Percentiles rank a stretch among this genome's conserved stretches.
phyloP scores from a whole-genome alignment of 2,797 vertebrate species.

The Allochrocebus solatus region DNA sequence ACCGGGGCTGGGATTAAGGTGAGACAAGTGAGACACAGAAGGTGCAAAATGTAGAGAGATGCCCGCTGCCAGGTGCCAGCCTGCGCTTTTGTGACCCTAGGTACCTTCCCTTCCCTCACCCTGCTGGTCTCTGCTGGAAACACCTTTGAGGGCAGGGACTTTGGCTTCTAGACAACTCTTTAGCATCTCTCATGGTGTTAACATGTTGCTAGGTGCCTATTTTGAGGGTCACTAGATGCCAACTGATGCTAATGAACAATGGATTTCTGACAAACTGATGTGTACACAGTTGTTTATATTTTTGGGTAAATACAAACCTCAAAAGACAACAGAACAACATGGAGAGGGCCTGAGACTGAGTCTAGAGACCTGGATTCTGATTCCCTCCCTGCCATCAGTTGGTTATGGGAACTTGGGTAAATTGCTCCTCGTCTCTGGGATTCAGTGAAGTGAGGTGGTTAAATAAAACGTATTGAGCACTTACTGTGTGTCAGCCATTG shows the following conservation, averaged over 20 bases:
- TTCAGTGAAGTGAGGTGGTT: background rate
- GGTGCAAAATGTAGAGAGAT: background rate
- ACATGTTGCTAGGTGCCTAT: background rate
- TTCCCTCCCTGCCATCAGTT: background rate
- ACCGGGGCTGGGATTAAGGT: background rate
- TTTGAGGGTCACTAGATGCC: background rate
- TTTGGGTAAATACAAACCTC: background rate
- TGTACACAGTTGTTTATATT: background rate
- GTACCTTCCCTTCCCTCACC: background rate
- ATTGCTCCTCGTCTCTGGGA: background rate
- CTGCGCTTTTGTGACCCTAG: background rate
- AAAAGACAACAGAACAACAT: background rate
- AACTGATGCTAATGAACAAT: background rate
- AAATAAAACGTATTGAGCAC: background rate
- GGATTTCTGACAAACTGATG: background rate
- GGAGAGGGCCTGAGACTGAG: background rate
- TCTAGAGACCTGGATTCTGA: background rate
- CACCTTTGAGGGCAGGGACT: background rate
- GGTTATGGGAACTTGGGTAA: background rate
- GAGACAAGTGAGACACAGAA: background rate
- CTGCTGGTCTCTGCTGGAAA: background rate
- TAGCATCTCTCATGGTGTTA: background rate
- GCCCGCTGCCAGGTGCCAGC: background rate
- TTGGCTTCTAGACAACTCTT: background rate
- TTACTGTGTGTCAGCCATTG: background rate